Base-by-base conservation (phyloP, 2,113 vertebrate species). In the Hippocampus comes region DNA sequence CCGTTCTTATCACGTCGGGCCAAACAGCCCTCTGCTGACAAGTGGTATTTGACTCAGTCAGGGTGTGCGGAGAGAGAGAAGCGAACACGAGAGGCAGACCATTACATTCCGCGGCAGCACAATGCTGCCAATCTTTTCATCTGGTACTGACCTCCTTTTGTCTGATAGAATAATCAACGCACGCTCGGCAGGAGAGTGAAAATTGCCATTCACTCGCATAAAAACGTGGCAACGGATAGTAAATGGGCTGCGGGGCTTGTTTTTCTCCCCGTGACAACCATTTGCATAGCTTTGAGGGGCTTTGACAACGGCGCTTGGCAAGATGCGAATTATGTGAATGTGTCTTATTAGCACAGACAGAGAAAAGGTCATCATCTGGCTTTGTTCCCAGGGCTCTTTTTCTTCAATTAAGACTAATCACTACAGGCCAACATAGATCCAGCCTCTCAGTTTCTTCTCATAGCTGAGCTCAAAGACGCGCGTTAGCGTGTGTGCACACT, bases 361-460 rank as follows among this genome's bases (percentile, higher is more conserved):
- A 78, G 74, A 84, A 92, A 93, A 93, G 92, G 93, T 93, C 91
- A 91, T 77, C 80, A 90, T 86, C 87, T 89, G 83, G 89, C 88
- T 87, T 85, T 83, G 83, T 90, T 92, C 89, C 87, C 90, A 90
- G 80, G 76, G 86, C 82, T 82, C 89, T 71, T 80, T 88, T 87
- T 81, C 86, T 84, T 89, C 90, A 89, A 92, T 92, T 92, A 92
- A 84, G 84, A 78, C 84, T 84, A 87, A 92, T 91, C 85, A 90
- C 86, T 79, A 86, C 87, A 84, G 88, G 81, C 86, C 67, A 75
- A 78, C 87, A 92, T 91, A 89, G 93, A 92, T 93, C 88, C 84
- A 83, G 82, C 84, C 77, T 79, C 79, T 73, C 78, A 78, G 79
- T 65, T 87, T 86, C 17, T 79, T 89, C 84, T 87, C 88, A 86